Base-by-base conservation (phyloP, 2,113 vertebrate species). In the Chrysemys picta region DNA sequence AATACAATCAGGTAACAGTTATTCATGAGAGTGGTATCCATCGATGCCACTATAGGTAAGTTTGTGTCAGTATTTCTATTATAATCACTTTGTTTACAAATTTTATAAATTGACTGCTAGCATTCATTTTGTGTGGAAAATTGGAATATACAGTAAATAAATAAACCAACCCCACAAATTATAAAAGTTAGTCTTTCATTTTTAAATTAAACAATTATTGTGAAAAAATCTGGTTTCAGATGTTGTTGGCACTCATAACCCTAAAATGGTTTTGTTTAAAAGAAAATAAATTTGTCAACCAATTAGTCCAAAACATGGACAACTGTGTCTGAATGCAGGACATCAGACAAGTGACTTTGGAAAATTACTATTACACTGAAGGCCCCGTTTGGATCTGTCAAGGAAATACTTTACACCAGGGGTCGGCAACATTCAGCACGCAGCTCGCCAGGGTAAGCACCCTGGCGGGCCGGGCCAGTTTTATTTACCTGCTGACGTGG, bases 251-350 rank as follows among this genome's bases (percentile, higher is more conserved):
- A 80, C 85, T 89, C 75, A 89, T 89, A 96, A 76, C 81, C 59
- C 54, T 89, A 94, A 97, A 84, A 27, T 75, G 90, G 84, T 96
- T 80, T 97, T 82, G 76, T 94, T 84, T 89, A 72, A 96, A 89
- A 95, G 95, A 69, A 53, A 87, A 75, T 78, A 97, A 93, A 94
- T 78, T 88, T 82, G 80, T 83, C 50, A 95, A 35, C 85, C 84
- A 78, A 97, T 93, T 96, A 96, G 57, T 52, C 91, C 96, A 96
- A 96, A 95, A 78, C 75, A 45, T 89, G 93, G 79, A 89, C 83
- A 95, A 95, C 0, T 0, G 65, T 52, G 84, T 89, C 83, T 91
- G 96, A 96, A 97, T 89, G 90, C 52, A 96, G 87, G 95, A 89
- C 72, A 95, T 83, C 82, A 95, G 90, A 85, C 95, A 92, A 91